phyloP scores from a whole-genome alignment of 1,140 invertebrate genomes.

The Hermetia illucens region DNA sequence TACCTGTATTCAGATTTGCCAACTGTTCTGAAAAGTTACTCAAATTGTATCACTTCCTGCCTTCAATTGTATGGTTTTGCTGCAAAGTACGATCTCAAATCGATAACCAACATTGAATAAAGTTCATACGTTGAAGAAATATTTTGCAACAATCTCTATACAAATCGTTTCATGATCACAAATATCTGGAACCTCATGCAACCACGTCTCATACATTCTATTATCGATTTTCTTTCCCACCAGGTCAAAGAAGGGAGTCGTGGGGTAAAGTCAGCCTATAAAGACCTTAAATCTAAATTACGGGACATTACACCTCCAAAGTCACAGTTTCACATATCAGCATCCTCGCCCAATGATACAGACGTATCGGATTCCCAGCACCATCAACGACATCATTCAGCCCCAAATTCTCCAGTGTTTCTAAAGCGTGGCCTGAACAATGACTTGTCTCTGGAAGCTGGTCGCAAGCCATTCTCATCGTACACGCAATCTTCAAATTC shows the following conservation, averaged over 20 bases:
- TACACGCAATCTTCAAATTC: slow-evolving; percentile 27
- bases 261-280: slow-evolving; percentile 57
- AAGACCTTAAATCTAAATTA: slow-evolving; percentile 50
- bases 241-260: slow-evolving; percentile 65
- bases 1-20: no score
- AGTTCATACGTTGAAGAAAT: no score
- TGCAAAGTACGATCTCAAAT: no score
- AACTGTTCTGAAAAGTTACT: no score
- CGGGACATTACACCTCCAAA: slow-evolving; percentile 31
- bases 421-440: slow-evolving; percentile 30
- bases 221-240: no score
- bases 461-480: slow-evolving; percentile 21
- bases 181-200: no score
- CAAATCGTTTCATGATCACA: no score
- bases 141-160: no score
- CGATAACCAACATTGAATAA: no score
- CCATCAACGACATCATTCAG: slow-evolving; percentile 45
- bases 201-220: no score
- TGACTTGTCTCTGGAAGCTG: slow-evolving; percentile 8
- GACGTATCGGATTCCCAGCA: slow-evolving; percentile 25
- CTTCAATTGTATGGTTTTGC: no score
- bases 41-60: no score
- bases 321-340: slow-evolving; percentile 12
- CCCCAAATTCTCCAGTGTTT: slow-evolving; percentile 48
- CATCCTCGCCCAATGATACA: slow-evolving; percentile 14